phyloP scores from a whole-genome alignment of 64 coral and sea anemone genomes.

The Stichodactyla mertensii region DNA sequence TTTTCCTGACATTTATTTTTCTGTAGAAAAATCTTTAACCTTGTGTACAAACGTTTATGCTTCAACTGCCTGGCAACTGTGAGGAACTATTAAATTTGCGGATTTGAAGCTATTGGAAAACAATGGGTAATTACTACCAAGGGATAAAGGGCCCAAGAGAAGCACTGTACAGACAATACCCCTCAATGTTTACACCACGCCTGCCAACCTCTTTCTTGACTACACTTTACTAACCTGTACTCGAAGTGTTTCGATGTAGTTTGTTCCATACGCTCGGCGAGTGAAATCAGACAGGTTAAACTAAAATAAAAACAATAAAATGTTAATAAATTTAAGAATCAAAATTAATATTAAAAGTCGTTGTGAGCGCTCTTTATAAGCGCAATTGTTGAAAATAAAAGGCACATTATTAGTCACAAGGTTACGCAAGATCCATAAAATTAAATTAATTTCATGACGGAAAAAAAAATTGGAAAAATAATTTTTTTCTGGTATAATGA shows the following conservation, averaged over 20 bases:
- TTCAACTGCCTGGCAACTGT: neutral
- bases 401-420: neutral
- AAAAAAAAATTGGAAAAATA: neutral
- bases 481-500: neutral
- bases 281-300: slow-evolving; percentile 99
- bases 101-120: neutral
- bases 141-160: neutral
- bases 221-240: slow-evolving; percentile 81
- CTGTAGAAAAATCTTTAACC: too few relatives aligned
- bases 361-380: neutral
- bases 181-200: slow-evolving; percentile 7
- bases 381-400: too few relatives aligned
- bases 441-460: neutral
- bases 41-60: neutral
- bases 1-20: too few relatives aligned
- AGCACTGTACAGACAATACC: neutral
- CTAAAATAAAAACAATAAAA: slow-evolving; percentile 40
- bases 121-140: slow-evolving; percentile 7
- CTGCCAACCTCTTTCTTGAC: neutral
- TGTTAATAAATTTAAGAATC: neutral
- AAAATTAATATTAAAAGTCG: neutral
- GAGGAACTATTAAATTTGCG: neutral
- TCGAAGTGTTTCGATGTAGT: slow-evolving; percentile 98
- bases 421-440: neutral
- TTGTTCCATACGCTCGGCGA: slow-evolving; percentile 93